Evolutionary conservation across 1,140 invertebrate genomes (phyloP).

Genomic region (Ceratitis capitata): DNA sequence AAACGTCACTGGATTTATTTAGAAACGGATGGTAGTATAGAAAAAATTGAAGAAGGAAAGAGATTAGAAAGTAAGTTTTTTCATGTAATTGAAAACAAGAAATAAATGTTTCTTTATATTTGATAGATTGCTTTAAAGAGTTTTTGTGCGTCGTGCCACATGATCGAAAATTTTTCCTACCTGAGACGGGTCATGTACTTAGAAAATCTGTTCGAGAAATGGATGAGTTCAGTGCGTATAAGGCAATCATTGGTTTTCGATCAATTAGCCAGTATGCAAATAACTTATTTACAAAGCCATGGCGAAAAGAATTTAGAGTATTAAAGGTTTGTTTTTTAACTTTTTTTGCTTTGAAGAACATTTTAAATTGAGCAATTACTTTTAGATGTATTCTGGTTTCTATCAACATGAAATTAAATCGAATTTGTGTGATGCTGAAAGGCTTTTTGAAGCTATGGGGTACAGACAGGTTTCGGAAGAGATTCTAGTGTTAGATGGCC

Average conservation of each 20-base stretch:
- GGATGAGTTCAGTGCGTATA: slow-evolving; percentile 80
- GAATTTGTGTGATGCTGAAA: slow-evolving; percentile 78
- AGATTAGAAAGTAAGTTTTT: slow-evolving; percentile 76
- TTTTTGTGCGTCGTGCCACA: slow-evolving; percentile 82
- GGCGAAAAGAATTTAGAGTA: slow-evolving; percentile 85
- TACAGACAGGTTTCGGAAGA: slow-evolving; percentile 71
- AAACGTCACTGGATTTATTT: slow-evolving; percentile 77
- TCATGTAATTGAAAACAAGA: background rate
- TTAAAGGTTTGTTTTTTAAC: slow-evolving; percentile 72
- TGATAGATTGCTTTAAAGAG: slow-evolving; percentile 77
- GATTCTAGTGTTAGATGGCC: slow-evolving; percentile 72
- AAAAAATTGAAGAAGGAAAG: slow-evolving; percentile 76
- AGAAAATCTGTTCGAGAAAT: slow-evolving; percentile 75
- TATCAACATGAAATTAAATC: slow-evolving; percentile 87
- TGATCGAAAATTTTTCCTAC: slow-evolving; percentile 80
- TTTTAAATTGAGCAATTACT: slow-evolving; percentile 8
- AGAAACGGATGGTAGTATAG: slow-evolving; percentile 79
- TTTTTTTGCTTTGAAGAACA: background rate
- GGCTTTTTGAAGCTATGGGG: slow-evolving; percentile 83
- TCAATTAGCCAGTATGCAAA: slow-evolving; percentile 84
- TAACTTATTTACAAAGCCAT: slow-evolving; percentile 85
- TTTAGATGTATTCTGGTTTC: slow-evolving; percentile 84
- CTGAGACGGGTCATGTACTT: slow-evolving; percentile 78
- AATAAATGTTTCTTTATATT: background rate
- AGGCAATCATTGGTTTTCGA: slow-evolving; percentile 82